Conservation (phyloP, 2,888 invertebrate species). For the Hydrotaea cyrtoneurina region DNA sequence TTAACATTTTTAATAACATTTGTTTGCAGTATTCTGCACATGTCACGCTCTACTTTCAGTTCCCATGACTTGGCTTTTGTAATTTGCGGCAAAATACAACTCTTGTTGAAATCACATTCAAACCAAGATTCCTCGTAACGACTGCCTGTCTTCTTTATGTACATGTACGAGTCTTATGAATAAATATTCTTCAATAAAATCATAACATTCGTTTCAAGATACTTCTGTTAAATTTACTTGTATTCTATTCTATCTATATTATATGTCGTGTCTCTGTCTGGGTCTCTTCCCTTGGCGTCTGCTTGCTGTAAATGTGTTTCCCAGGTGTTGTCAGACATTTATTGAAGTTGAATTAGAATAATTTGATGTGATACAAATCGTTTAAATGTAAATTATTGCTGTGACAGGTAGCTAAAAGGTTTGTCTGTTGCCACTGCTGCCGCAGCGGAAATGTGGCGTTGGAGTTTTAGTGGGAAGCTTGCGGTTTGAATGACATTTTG, state of each 20-base stretch:
- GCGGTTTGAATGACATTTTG: neutral
- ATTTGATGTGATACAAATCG: constrained; percentile 1
- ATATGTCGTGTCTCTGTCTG: no score
- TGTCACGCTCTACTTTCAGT: constrained; percentile 72
- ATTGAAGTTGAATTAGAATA: neutral
- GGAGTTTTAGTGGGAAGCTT: neutral
- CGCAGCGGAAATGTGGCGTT: neutral
- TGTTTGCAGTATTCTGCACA: constrained; percentile 57
- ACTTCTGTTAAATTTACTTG: neutral
- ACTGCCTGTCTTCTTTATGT: no score
- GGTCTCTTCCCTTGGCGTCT: neutral
- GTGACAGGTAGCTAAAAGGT: neutral
- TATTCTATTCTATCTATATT: no score
- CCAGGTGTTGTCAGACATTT: constrained; percentile 24
- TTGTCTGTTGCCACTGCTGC: neutral
- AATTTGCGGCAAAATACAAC: neutral
- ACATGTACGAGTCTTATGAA: no score
- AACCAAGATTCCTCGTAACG: no score
- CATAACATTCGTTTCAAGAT: neutral
- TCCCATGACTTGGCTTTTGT: constrained; percentile 70
- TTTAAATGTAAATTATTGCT: neutral
- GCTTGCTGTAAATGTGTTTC: neutral
- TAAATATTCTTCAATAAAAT: neutral
- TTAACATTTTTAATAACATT: constrained; percentile 5
- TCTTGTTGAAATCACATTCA: no score